Evolutionary conservation across 2,888 invertebrate genomes (phyloP), one percentile per base, ranked within the genome.

Genomic region (Notocelia uddmanniana): DNA sequence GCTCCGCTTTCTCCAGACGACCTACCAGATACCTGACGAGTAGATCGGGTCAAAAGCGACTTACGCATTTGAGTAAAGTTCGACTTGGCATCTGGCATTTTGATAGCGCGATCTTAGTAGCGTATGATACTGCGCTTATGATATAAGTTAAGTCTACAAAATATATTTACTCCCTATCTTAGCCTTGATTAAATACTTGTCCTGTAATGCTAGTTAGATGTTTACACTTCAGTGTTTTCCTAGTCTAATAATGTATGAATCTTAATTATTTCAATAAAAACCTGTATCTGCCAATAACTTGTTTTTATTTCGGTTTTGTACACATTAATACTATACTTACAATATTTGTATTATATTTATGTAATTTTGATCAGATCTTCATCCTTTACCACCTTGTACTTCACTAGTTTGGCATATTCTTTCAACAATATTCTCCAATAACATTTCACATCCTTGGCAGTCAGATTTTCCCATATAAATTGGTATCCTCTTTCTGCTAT

Each of bases 341-440:
- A 8, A 31, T 31, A 31, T 31, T 5, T 0, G 0, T 31, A 31
- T 62, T 67, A 59, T 23, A 41, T 18, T 74, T 66, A 74, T 74
- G 76, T 77, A 63, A 96, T 91, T 85, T 91, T 91, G 55, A 95
- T 94, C 58, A 97, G 88, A 83, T 92, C 87, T n/a, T 87, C 77
- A 83, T 97, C 95, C 77, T 93, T 89, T 31, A 86, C 84, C 10
- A 97, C 95, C 76, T 95, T 90, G 85, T 95, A 98, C 63, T 94
- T 96, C 9, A 98, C 83, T 57, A 98, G 91, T 82, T 96, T 96
- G 1, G 96, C 93, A 88, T 98, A 99, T 78, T 94, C 93, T 73
- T 94, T 95, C 9, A 99, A 88, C 69, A 99, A 91, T 76, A 94
- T 95, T 76, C 93, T 95, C 99, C 99, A 99, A 86, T 98, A 99